A percentile compares a stretch with the other conserved stretches of the same genome.
phyloP scores from a whole-genome alignment of 1,140 invertebrate genomes.

The Drosophila nebulosa region DNA sequence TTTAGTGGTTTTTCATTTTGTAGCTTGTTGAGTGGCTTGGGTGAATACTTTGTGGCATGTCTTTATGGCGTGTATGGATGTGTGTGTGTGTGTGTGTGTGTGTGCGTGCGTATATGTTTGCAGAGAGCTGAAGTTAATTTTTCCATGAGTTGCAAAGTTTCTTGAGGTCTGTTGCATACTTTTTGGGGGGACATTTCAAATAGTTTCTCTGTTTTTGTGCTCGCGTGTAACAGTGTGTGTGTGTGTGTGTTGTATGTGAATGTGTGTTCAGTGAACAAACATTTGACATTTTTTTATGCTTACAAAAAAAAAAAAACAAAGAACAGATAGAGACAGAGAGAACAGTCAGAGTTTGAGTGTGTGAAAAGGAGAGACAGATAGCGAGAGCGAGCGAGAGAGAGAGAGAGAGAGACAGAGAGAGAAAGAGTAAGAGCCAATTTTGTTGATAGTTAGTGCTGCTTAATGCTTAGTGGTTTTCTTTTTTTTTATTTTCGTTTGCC shows the following conservation, averaged over 20 bases:
- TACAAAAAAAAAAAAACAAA: no score
- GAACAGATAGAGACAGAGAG: slow-evolving; percentile 1
- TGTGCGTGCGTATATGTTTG: not conserved
- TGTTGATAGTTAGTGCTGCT: slow-evolving; percentile 11
- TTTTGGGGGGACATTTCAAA: slow-evolving; percentile 58
- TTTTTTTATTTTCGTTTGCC: slow-evolving; percentile 51
- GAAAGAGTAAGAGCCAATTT: not conserved
- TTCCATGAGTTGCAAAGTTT: not conserved
- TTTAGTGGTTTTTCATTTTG: not conserved
- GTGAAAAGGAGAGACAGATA: slow-evolving; percentile 24
- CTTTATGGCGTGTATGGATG: no score
- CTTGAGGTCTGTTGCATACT: slow-evolving; percentile 52
- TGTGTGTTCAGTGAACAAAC: slow-evolving; percentile 77
- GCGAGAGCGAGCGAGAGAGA: slow-evolving; percentile 4
- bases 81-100: no score
- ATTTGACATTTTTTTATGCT: slow-evolving; percentile 60
- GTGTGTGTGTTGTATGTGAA: slow-evolving; percentile 30
- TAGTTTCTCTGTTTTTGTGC: slow-evolving; percentile 9
- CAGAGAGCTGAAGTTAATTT: not conserved
- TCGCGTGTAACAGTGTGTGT: not conserved
- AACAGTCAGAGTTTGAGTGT: slow-evolving; percentile 28
- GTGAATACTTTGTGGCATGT: not conserved
- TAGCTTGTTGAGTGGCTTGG: not conserved
- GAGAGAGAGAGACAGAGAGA: not conserved
- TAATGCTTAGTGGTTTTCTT: slow-evolving; percentile 38